Evolutionary conservation across 2,888 invertebrate species (phyloP), one percentile per base, ranked within the genome.

Genomic region (Drosophila mercatorum): DNA sequence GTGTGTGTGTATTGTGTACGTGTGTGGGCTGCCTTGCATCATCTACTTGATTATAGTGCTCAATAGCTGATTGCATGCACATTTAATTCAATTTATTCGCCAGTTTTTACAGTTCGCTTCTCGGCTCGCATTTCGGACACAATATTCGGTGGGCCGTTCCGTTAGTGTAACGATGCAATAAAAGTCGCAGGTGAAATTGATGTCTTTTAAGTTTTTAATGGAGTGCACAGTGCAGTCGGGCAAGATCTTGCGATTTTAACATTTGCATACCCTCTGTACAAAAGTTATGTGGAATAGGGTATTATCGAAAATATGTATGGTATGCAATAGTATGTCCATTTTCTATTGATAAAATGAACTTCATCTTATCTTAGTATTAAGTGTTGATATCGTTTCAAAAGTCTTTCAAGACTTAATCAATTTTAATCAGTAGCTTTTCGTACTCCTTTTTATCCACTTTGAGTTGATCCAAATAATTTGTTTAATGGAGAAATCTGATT

Each of bases 21-120:
- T 41, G 36, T 36, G 44, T 5, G 44, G 51, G 4, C 7, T 31
- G 17, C 55, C 38, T 14, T 67, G 67, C 14, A 53, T 28, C 61
- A 72, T 47, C 41, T 67, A 60, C 55, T 75, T 51, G 61, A 68
- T 52, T 68, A 51, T 49, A 61, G 53, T 60, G 47, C 58, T 56
- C 69, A 62, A 60, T 68, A 51, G 57, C 58, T 80, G 83, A 85
- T 72, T 77, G 79, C 72, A 69, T 78, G 65, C 62, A 57, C 65
- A 83, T 86, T 84, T 80, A 86, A 88, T 83, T 88, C 59, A 81
- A 86, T 84, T 80, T 64, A 79, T 66, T 75, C 38, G 43, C 36
- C 53, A 59, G 38, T 57, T 62, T 68, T 62, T 47, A 51, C 55
- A 44, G 49, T 8, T 47, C 38, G 22, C 38, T 5, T 40, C 36